phyloP scores from a whole-genome alignment of 2,888 invertebrate species.

The Philereme vetulata region DNA sequence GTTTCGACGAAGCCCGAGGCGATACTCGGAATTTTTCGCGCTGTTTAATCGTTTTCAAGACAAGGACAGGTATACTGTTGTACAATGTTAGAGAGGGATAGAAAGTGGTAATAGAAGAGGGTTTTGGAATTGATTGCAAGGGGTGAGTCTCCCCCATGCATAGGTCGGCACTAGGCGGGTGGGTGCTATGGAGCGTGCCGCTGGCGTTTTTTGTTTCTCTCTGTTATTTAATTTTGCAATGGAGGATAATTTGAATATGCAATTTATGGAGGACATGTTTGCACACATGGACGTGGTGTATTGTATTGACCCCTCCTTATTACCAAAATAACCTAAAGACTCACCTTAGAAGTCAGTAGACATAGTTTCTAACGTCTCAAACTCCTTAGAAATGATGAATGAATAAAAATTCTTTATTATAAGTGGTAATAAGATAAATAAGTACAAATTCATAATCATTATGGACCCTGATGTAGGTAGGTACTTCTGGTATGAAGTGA shows the following conservation, averaged over 20 bases:
- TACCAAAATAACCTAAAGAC: too few relatives aligned
- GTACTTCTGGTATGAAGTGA: too few relatives aligned
- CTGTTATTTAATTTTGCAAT: slow-evolving; percentile 80
- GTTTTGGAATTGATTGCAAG: slow-evolving; percentile 73
- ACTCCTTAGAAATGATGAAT: too few relatives aligned
- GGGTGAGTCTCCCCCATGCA: slow-evolving; percentile 75
- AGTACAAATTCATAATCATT: too few relatives aligned
- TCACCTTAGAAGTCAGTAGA: too few relatives aligned
- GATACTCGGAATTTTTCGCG: slow-evolving; percentile 58
- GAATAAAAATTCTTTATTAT: too few relatives aligned
- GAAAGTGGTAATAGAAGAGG: slow-evolving; percentile 63
- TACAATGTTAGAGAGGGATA: slow-evolving; percentile 51
- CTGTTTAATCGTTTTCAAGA: slow-evolving; percentile 61
- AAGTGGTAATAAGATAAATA: too few relatives aligned
- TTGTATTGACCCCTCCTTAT: background rate
- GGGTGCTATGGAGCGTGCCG: slow-evolving; percentile 67
- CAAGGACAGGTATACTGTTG: slow-evolving; percentile 42
- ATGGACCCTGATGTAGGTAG: too few relatives aligned
- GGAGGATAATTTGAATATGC: slow-evolving; percentile 78
- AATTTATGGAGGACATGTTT: slow-evolving; percentile 74
- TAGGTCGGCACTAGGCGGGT: slow-evolving; percentile 69
- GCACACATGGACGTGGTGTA: slow-evolving; percentile 21
- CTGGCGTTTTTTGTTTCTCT: slow-evolving; percentile 75
- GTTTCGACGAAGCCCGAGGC: slow-evolving; percentile 61
- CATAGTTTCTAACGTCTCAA: too few relatives aligned